Evolutionary conservation across 2,888 invertebrate genomes (phyloP).

Genomic region (Rosalia funebris): DNA sequence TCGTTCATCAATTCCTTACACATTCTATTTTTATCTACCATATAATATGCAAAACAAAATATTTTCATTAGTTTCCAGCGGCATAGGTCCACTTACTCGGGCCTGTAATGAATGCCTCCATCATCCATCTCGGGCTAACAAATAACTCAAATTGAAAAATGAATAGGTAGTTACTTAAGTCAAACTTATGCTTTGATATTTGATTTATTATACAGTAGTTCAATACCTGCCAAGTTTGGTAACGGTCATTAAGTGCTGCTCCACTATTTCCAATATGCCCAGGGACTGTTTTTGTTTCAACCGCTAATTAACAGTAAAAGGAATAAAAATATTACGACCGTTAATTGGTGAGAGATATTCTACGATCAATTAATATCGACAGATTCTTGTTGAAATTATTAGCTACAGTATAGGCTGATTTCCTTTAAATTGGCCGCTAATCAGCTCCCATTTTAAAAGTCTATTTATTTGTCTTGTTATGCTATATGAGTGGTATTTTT

Average conservation of each 20-base stretch:
- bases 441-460: too few relatives aligned
- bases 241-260: constrained; percentile 17
- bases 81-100: neutral
- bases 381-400: neutral
- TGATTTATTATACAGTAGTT: constrained; percentile 23
- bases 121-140: constrained; percentile 6
- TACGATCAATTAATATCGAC: neutral
- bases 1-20: too few relatives aligned
- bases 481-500: too few relatives aligned
- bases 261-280: constrained; percentile 7
- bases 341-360: neutral
- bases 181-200: constrained; percentile 20
- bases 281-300: constrained; percentile 11
- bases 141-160: constrained; percentile 24
- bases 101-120: constrained; percentile 16
- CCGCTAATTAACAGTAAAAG: constrained; percentile 2
- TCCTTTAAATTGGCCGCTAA: neutral
- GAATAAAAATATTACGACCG: neutral
- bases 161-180: constrained; percentile 25
- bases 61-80: neutral
- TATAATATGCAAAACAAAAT: neutral
- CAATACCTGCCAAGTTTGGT: constrained; percentile 22
- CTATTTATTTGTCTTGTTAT: too few relatives aligned
- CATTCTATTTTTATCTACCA: too few relatives aligned
- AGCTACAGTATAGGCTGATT: neutral